These are phyloP conservation scores for Phaenicophaeus curvirostris DNA, from an alignment of 2,797 vertebrate species.

Conservation along the genomic window DNA sequence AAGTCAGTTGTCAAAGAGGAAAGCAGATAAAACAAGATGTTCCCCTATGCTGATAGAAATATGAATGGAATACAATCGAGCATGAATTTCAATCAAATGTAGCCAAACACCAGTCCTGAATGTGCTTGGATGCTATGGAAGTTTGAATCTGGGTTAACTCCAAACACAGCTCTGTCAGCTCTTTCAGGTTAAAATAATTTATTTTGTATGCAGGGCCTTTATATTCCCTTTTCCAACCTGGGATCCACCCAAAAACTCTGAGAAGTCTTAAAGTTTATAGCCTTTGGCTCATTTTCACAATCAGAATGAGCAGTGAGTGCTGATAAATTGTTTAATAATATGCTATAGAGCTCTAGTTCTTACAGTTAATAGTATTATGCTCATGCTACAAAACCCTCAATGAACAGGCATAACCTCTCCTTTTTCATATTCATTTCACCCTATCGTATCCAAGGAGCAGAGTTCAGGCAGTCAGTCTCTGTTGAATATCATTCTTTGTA, in stretches of 20 bases:
- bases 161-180: not conserved
- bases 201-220: not conserved
- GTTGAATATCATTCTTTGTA: not conserved
- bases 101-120: not conserved
- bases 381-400: not conserved
- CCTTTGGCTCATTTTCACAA: not conserved
- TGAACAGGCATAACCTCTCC: not conserved
- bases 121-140: not conserved
- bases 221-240: not conserved
- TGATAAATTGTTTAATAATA: constrained; percentile 23
- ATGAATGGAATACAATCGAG: not conserved
- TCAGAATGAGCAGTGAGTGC: not conserved
- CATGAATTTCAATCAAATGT: not conserved
- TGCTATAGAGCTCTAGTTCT: not conserved
- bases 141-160: not conserved
- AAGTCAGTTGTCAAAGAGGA: not conserved
- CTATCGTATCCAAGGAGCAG: not conserved
- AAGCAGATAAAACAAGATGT: not conserved
- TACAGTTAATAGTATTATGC: not conserved
- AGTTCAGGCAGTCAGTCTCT: not conserved
- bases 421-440: not conserved
- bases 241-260: not conserved
- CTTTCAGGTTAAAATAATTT: not conserved
- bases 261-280: constrained; percentile 9
- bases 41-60: not conserved